Conservation (phyloP, 1,140 invertebrate genomes). For the Bombus balteatus region DNA sequence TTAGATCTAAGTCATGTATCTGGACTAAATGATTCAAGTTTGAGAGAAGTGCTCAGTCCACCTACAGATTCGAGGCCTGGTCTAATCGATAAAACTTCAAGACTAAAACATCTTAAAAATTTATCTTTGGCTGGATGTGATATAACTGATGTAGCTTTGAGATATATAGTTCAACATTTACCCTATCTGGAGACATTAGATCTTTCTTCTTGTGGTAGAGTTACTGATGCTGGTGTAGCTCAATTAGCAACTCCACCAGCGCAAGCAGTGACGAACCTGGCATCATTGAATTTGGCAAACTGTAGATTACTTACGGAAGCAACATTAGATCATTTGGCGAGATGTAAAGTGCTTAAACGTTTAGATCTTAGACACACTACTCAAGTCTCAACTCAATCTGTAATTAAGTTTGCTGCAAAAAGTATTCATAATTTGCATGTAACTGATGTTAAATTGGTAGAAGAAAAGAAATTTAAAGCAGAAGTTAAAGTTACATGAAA, state of each 20-base stretch:
- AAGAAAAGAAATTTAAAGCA: slow-evolving; percentile 76
- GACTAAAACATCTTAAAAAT: slow-evolving; percentile 89
- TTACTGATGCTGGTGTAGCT: slow-evolving; percentile 94
- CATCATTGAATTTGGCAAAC: slow-evolving; percentile 89
- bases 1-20: slow-evolving; percentile 92
- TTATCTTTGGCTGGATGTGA: slow-evolving; percentile 93
- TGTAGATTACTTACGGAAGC: slow-evolving; percentile 92
- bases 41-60: slow-evolving; percentile 92
- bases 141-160: slow-evolving; percentile 93
- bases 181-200: slow-evolving; percentile 89
- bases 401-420: slow-evolving; percentile 91
- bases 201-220: slow-evolving; percentile 92
- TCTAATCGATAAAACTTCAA: slow-evolving; percentile 90
- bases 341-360: slow-evolving; percentile 86
- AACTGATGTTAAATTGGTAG: slow-evolving; percentile 89
- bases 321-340: slow-evolving; percentile 89
- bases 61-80: slow-evolving; percentile 93
- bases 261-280: slow-evolving; percentile 84
- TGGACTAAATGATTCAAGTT: slow-evolving; percentile 90
- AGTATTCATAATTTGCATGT: slow-evolving; percentile 89
- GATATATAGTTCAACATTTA: slow-evolving; percentile 90
- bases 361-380: slow-evolving; percentile 90
- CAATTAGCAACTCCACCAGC: slow-evolving; percentile 88
- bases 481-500: slow-evolving; percentile 66
- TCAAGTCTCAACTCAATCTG: slow-evolving; percentile 89